phyloP scores from a whole-genome alignment of 2,888 invertebrate species.

The Zygogramma bicolorata region DNA sequence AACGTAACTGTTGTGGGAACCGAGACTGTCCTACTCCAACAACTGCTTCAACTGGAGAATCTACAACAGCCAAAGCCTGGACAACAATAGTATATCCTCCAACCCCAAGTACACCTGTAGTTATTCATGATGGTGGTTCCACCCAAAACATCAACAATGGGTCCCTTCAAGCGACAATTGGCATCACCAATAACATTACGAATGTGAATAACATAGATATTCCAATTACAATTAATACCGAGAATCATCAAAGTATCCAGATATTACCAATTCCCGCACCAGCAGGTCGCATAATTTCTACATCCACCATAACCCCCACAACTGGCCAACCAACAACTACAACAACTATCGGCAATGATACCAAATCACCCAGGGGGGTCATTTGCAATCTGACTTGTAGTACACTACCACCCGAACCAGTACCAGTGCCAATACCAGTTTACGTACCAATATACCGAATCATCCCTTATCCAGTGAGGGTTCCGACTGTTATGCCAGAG shows the following conservation, averaged over 20 bases:
- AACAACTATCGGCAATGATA: too few relatives aligned
- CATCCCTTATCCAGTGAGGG: background rate
- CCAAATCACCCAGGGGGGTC: too few relatives aligned
- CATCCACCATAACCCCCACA: background rate
- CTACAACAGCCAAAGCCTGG: background rate
- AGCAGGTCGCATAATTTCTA: background rate
- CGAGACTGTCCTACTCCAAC: background rate
- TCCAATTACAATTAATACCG: conserved; percentile 35
- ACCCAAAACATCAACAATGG: conserved; percentile 18
- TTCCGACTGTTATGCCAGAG: background rate
- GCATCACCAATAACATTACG: conserved; percentile 33
- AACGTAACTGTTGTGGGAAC: background rate
- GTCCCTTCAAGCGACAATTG: conserved; percentile 13
- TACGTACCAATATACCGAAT: background rate
- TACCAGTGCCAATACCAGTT: conserved; percentile 12
- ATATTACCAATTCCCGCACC: background rate
- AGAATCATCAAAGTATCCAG: conserved; percentile 12
- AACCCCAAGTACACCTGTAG: background rate
- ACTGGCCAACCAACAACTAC: background rate
- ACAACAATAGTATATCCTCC: background rate
- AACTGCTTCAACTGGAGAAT: background rate
- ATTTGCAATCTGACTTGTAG: too few relatives aligned
- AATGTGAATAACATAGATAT: conserved; percentile 34
- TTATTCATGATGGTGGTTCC: background rate
- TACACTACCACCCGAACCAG: background rate